Conservation (phyloP, 2,888 invertebrate species). For the Blastobasis lacticolella region DNA sequence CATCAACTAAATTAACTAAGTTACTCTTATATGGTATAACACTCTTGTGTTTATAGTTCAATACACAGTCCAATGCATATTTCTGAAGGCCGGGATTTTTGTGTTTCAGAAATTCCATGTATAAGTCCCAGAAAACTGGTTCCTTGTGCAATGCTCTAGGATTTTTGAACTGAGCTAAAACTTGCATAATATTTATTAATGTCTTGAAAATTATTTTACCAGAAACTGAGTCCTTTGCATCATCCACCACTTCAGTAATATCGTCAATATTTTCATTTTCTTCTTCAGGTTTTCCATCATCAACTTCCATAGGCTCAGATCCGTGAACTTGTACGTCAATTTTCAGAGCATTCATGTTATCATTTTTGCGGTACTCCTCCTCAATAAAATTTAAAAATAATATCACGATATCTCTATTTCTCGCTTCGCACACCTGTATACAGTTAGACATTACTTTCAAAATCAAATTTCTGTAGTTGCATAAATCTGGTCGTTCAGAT, state of each 20-base stretch:
- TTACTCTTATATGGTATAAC: conserved; percentile 86
- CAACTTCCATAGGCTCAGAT: conserved; percentile 35
- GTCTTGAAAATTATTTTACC: conserved; percentile 65
- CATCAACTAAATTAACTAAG: conserved; percentile 86
- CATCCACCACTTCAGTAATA: conserved; percentile 42
- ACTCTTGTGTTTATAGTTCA: conserved; percentile 88
- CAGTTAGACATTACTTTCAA: conserved; percentile 86
- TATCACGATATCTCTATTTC: conserved; percentile 85
- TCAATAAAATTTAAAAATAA: conserved; percentile 88
- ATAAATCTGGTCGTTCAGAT: conserved; percentile 78
- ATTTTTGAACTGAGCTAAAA: conserved; percentile 86
- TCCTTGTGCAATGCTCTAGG: conserved; percentile 87
- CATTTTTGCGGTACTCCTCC: conserved; percentile 66
- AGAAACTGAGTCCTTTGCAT: conserved; percentile 42
- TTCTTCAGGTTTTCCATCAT: conserved; percentile 35
- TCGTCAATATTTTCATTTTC: conserved; percentile 45
- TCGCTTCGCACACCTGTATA: conserved; percentile 83
- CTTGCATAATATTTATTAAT: conserved; percentile 79
- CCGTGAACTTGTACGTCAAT: conserved; percentile 76
- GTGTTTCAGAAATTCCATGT: conserved; percentile 85
- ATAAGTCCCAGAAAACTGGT: conserved; percentile 82
- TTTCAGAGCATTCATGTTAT: conserved; percentile 48
- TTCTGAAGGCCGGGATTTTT: conserved; percentile 88
- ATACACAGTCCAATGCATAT: conserved; percentile 87
- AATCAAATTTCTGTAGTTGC: conserved; percentile 85